Evolutionary conservation across 1,140 invertebrate genomes (phyloP), one percentile per base, ranked within the genome.

Genomic region (Pogonus chalceus): DNA sequence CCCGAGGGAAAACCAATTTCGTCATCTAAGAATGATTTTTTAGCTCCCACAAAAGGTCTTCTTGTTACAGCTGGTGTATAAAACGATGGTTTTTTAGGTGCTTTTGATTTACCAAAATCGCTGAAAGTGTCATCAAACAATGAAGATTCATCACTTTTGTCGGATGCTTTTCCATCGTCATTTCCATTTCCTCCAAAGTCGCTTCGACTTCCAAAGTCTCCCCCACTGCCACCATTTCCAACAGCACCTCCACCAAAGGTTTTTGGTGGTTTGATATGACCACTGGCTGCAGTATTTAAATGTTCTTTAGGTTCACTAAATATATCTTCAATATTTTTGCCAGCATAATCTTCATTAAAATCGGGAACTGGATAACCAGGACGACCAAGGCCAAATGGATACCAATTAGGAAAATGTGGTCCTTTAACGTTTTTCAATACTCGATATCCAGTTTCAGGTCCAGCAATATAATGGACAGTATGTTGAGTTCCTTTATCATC

Each of bases 401-500:
- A 65, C 64, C 75, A 54, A 62, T 71, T 56, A 63, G 76, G 62
- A 70, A 79, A 71, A 62, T 74, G 73, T 1, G 76, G 75, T 35
- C 78, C 78, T 60, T 79, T 77, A 31, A 74, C 76, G 58, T 77
- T 79, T 62, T 80, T 81, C 18, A 85, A 70, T 2, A 87, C 79
- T 9, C 81, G 73, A 58, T 85, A 87, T n/a, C 84, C 84, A 23
- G 84, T 87, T 24, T 81, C 79, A 0, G 84, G 83, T 1, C 84
- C 84, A 1, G 84, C 84, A 55, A 85, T 84, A 62, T 87, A 87
- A 62, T 85, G 77, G 1, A 84, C 82, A 0, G 83, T 64, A 51
- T 72, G 76, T 70, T 84, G 82, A 20, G 82, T 76, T 1, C 83
- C 82, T 72, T 84, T 83, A 60, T 85, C 82, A 62, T 85, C 85